These are phyloP conservation scores for Sthenelais limicola DNA, from an alignment of 2,888 invertebrate species.

Conservation along the genomic window DNA sequence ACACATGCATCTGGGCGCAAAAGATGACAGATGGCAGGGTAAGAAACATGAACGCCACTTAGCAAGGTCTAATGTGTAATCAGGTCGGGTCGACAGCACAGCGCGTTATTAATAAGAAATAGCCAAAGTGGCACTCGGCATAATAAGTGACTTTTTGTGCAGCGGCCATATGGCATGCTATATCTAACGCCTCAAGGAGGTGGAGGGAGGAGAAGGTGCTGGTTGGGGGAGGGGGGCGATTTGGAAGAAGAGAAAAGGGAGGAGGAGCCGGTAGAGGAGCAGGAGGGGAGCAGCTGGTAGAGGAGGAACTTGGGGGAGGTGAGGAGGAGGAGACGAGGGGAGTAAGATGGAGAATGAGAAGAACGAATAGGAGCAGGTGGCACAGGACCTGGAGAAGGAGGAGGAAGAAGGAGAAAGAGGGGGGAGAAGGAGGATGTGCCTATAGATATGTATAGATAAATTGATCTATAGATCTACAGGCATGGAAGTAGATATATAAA, in stretches of 20 bases:
- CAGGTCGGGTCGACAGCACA: conserved; percentile 9
- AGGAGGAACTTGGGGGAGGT: background rate
- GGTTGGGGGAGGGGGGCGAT: conserved; percentile 6
- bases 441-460: too few relatives aligned
- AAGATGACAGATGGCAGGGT: conserved; percentile 42
- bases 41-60: conserved; percentile 41
- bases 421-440: too few relatives aligned
- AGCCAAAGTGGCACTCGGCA: conserved; percentile 32
- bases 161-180: conserved; percentile 38
- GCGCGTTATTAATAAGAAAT: conserved; percentile 40
- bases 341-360: too few relatives aligned
- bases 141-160: conserved; percentile 34
- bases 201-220: background rate
- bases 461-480: too few relatives aligned
- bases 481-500: too few relatives aligned
- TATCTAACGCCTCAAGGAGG: conserved; percentile 22
- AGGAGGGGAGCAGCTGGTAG: background rate
- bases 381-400: too few relatives aligned
- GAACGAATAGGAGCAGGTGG: too few relatives aligned
- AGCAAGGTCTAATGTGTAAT: conserved; percentile 33
- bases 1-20: conserved; percentile 27
- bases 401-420: too few relatives aligned
- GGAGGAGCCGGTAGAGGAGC: background rate
- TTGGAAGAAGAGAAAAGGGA: too few relatives aligned
- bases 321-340: too few relatives aligned